Evolutionary conservation across 1,140 invertebrate genomes (phyloP), one percentile per base, ranked within the genome.

Genomic region (Chrysopa pallens): DNA sequence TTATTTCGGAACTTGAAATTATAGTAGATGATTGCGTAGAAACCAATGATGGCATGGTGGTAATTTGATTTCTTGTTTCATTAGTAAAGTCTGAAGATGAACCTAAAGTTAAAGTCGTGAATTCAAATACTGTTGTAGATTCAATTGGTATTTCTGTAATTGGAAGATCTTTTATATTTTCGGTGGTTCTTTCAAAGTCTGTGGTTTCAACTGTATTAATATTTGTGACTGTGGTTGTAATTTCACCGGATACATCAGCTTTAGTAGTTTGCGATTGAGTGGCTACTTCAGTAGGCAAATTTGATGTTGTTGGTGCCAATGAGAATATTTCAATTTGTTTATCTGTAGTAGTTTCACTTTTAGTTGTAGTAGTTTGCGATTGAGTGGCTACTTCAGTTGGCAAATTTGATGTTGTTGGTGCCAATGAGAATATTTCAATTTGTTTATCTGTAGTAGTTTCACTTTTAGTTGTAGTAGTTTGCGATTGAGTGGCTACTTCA

Each of bases 1-100:
- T 23, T 23, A 23, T 23, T 23, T 23, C 17, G 5, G 17, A 3
- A 5, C 5, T 23, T 23, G 17, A 23, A 23, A 23, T 23, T n/a
- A n/a, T n/a, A n/a, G n/a, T n/a, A n/a, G n/a, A n/a, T n/a, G n/a
- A n/a, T n/a, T n/a, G n/a, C 17, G 17, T 23, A 23, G 17, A 3
- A 23, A 23, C 17, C 17, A 23, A 23, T 3, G 17, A 3, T 23
- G 17, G 17, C 17, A 23, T 23, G 5, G 17, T 23, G 5, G 17
- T 23, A 3, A 23, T 5, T 23, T 23, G 17, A 23, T 23, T 23
- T 23, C 17, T 41, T 28, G 39, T 12, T 33, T 40, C 31, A 44
- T 41, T 46, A 42, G 39, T 42, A 17, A 44, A 46, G 17, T 38
- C 42, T 46, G 44, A 46, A 38, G 48, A 49, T 35, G 39, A 29